phyloP scores from a whole-genome alignment of 2,113 vertebrate species.

The Salminus brasiliensis region DNA sequence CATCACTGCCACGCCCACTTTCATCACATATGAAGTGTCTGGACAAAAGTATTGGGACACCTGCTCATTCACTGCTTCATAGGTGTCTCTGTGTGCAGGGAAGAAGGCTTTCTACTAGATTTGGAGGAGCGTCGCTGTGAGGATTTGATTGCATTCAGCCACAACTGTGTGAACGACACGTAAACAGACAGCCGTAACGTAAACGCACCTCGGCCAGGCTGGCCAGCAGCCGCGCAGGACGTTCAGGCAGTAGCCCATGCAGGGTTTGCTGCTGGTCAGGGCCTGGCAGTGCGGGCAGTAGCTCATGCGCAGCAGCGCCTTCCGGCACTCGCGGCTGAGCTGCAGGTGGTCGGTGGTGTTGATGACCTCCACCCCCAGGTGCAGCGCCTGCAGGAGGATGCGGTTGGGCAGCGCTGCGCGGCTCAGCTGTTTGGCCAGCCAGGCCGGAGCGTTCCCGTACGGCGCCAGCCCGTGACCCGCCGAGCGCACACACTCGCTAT shows the following conservation, averaged over 20 bases:
- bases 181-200: too few relatives aligned
- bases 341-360: slow-evolving; percentile 87
- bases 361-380: slow-evolving; percentile 89
- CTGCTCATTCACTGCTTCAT: too few relatives aligned
- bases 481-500: slow-evolving; percentile 79
- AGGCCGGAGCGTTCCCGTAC: slow-evolving; percentile 73
- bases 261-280: slow-evolving; percentile 79
- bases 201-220: slow-evolving; percentile 78
- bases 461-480: slow-evolving; percentile 70
- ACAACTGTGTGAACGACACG: too few relatives aligned
- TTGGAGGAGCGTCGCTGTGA: too few relatives aligned
- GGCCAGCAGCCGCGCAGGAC: slow-evolving; percentile 85
- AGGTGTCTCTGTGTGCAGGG: too few relatives aligned
- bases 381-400: slow-evolving; percentile 85
- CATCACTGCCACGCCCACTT: too few relatives aligned
- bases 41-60: too few relatives aligned
- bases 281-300: slow-evolving; percentile 88
- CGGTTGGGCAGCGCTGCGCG: slow-evolving; percentile 74
- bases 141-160: too few relatives aligned
- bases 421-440: slow-evolving; percentile 73
- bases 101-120: too few relatives aligned
- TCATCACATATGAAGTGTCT: too few relatives aligned
- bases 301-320: slow-evolving; percentile 84
- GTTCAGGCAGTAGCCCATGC: slow-evolving; percentile 90
- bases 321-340: slow-evolving; percentile 82